Evolutionary conservation across 2,888 invertebrate genomes (phyloP), one percentile per base, ranked within the genome.

Genomic region (Apotomis capreana): DNA sequence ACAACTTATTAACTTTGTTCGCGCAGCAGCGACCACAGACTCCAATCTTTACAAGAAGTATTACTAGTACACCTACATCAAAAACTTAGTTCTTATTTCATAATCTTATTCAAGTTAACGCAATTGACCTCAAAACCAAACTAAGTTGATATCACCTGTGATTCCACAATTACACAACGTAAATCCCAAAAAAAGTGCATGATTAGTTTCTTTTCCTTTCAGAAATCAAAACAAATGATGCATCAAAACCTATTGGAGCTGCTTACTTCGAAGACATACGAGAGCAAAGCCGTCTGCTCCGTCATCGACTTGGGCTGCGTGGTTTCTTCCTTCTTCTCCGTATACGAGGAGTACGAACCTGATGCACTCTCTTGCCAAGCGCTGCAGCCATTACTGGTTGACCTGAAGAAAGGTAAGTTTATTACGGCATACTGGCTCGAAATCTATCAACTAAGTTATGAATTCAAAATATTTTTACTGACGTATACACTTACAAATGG

Each of bases 211-310:
- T 44, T 44, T 82, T 84, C 69, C 54, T 80, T 79, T n/a, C 83
- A 93, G 92, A 91, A 88, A 86, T 84, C 87, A 1, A 89, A 88
- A 76, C 89, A 89, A 75, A 86, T 89, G 85, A 89, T 93, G 87
- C 88, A 91, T 62, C 85, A 87, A 54, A 83, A 77, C 57, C 74
- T 93, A 26, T 55, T 90, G 57, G 84, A 83, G 10, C 76, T 88
- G 40, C 75, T 87, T 36, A 86, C 86, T 36, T 78, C 82, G 49
- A 78, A 83, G 44, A 13, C 55, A 2, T 89, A 89, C 70, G 78
- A 83, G 10, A 88, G 85, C 63, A 74, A 9, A 6, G 78, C 79
- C 54, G 83, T 87, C 0, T 87, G 89, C 79, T 68, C 81, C 0
- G 83, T 90, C 0, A 89, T 92, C 65, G 86, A 89, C 75, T 85